Base-by-base conservation (phyloP, 2,888 invertebrate species). In the Lepidonotus clava region DNA sequence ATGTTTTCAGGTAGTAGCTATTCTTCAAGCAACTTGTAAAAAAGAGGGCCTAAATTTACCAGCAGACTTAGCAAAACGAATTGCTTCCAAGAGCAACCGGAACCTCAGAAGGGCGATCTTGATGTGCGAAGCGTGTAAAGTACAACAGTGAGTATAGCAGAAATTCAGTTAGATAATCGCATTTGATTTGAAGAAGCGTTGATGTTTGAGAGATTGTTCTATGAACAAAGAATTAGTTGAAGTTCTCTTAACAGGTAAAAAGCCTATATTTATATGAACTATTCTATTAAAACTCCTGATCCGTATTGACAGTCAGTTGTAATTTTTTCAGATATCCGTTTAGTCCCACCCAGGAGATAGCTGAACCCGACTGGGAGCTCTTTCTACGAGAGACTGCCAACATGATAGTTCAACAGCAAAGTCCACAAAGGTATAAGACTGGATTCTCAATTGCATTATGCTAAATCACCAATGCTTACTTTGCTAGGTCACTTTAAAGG, bases 101-200 rank as follows among this genome's bases (percentile, higher is more conserved):
- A 99, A 99, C 95, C 95, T 99, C 80, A 95, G 99, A 24, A 95
- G 98, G 91, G 99, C 99, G 0, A 95, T 99, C 87, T 95, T 99
- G 0, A 98, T 98, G 96, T 96, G 97, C 90, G 99, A 99, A 94
- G 97, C 98, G 0, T 97, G 97, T 92, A 97, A 97, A 95, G 98
- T 98, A 0, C 97, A 98, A 92, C 97, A 98, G 95, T 96, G 92
- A 90, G 94, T 91, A 34, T 18, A 41, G 34, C 18, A 18, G 6
- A n/a, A n/a, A 66, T n/a, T n/a, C n/a, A n/a, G n/a, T n/a, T n/a
- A n/a, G n/a, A n/a, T n/a, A n/a, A 51, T 51, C 51, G 51, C 21
- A 14, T 21, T 51, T 51, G 51, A 11, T 51, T 51, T 51, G 11
- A 11, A 14, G 21, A 14, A 51, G 21, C 51, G 51, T 51, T 51